Conservation (phyloP, 2,113 vertebrate species). For the Polypterus senegalus region DNA sequence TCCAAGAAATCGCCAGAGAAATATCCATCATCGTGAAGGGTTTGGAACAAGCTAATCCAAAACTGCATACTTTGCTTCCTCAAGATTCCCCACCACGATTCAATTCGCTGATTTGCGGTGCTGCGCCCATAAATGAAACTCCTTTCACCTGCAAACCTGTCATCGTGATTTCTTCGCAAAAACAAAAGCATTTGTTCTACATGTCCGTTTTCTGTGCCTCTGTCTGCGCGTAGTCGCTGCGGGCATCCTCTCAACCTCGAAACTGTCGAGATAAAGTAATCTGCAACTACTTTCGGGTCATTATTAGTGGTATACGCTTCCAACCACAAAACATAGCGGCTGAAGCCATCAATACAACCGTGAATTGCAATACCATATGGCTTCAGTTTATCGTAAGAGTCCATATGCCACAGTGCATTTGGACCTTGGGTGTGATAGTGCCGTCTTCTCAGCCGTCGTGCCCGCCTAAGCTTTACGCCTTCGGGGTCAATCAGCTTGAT, state of each 20-base stretch:
- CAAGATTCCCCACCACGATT: conserved; percentile 9
- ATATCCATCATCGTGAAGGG: conserved; percentile 13
- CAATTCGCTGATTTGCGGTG: conserved; percentile 7
- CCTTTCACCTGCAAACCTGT: background rate
- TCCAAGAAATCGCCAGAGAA: conserved; percentile 11
- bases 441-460: background rate
- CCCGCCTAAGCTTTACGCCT: too few species aligned
- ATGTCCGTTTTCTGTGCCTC: conserved; percentile 7
- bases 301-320: conserved; percentile 11
- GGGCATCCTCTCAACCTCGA: conserved; percentile 6
- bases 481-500: too few species aligned
- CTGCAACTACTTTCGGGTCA: conserved; percentile 4
- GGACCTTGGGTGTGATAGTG: background rate
- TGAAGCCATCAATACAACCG: conserved; percentile 3
- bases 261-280: conserved; percentile 1
- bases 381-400: conserved; percentile 7
- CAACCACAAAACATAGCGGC: conserved; percentile 1
- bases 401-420: conserved; percentile 1
- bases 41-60: conserved; percentile 12
- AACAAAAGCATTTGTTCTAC: conserved; percentile 1
- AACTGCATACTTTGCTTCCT: conserved; percentile 13
- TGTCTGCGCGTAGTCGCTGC: conserved; percentile 8
- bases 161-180: background rate
- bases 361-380: conserved; percentile 4
- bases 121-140: conserved; percentile 11